These are phyloP conservation scores for Anarrhichthys ocellatus DNA, from an alignment of 2,113 vertebrate species.

Conservation along the genomic window DNA sequence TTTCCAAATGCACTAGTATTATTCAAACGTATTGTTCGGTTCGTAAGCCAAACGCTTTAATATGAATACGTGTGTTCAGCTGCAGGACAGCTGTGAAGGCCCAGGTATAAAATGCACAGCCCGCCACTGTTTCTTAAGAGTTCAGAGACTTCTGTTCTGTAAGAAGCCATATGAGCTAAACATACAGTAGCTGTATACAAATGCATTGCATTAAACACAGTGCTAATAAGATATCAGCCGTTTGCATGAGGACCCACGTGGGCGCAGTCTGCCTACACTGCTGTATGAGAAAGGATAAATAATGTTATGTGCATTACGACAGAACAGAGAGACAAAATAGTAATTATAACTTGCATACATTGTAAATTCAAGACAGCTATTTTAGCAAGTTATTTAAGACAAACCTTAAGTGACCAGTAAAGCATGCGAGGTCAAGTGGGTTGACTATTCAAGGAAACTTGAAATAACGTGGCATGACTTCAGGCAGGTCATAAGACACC, in stretches of 20 bases:
- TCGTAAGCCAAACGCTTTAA: too few species aligned
- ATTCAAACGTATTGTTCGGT: too few species aligned
- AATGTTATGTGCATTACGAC: background rate
- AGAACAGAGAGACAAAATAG: background rate
- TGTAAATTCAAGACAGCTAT: background rate
- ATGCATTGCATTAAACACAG: background rate
- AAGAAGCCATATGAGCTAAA: background rate
- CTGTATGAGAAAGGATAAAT: background rate
- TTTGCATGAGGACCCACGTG: background rate
- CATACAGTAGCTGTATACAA: background rate
- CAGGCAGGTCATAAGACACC: slow-evolving; percentile 73
- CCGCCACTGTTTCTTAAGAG: background rate
- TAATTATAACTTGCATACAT: background rate
- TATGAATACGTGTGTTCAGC: too few species aligned
- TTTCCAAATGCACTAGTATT: too few species aligned
- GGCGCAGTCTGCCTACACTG: background rate
- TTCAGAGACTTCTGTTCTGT: background rate
- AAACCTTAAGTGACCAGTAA: slow-evolving; percentile 4
- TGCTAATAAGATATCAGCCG: too few species aligned
- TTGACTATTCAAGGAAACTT: slow-evolving; percentile 70
- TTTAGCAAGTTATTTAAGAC: slow-evolving; percentile 2
- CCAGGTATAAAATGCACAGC: too few species aligned
- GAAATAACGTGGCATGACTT: slow-evolving; percentile 62
- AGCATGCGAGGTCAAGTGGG: slow-evolving; percentile 31
- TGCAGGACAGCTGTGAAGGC: too few species aligned